Percentiles rank a stretch among this genome's conserved stretches.
Conservation (phyloP, 1,140 invertebrate species). For the Hypsibius dujardini region DNA sequence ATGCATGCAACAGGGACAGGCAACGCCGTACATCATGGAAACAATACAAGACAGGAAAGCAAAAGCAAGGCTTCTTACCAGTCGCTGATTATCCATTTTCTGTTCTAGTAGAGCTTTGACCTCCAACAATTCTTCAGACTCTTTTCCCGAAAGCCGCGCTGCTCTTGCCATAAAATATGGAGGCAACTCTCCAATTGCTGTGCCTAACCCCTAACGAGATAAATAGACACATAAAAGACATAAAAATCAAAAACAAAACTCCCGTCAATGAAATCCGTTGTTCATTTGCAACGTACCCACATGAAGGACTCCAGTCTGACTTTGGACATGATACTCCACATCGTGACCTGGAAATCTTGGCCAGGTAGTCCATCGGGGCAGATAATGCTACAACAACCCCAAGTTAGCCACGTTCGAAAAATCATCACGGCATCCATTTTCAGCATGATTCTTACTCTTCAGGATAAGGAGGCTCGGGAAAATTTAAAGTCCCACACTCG, state of each 20-base stretch:
- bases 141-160: conserved; percentile 29
- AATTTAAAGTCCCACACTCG: conserved; percentile 81
- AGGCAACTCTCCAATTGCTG: conserved; percentile 86
- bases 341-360: conserved; percentile 30
- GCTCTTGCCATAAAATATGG: conserved; percentile 93
- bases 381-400: conserved; percentile 30
- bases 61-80: conserved; percentile 20
- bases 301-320: conserved; percentile 89
- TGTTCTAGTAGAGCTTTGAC: conserved; percentile 49
- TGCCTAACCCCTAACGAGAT: conserved; percentile 53
- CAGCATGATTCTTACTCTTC: conserved; percentile 31
- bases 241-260: background rate
- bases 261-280: background rate
- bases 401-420: too few species aligned
- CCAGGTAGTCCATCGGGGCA: conserved; percentile 32
- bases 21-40: too few species aligned
- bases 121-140: conserved; percentile 28
- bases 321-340: conserved; percentile 82
- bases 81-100: conserved; percentile 21
- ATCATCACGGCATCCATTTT: too few species aligned
- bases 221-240: conserved; percentile 4
- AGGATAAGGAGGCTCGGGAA: conserved; percentile 58
- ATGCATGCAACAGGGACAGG: too few species aligned
- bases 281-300: conserved; percentile 47
- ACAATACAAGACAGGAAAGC: too few species aligned